Evolutionary conservation across 1,140 invertebrate species (phyloP), one percentile per base, ranked within the genome.

Genomic region (Diprion similis): DNA sequence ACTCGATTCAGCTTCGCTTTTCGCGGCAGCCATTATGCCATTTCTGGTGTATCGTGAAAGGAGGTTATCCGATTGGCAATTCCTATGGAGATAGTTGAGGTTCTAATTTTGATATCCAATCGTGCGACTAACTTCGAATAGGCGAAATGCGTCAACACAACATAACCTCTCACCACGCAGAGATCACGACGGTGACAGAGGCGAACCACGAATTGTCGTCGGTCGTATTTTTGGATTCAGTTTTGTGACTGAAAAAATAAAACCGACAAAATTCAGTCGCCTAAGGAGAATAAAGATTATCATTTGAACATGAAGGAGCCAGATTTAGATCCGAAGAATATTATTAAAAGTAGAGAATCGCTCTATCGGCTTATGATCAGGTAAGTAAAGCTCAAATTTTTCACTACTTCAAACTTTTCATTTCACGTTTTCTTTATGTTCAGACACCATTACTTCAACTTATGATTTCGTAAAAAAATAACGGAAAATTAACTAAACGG

Each of bases 291-390:
- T 70, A 72, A 65, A 11, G 51, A 74, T n/a, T 71, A 70, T 67
- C 73, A 47, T 59, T 64, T 15, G 46, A n/a, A 37, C 13, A 90
- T 89, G 87, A 92, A 91, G 78, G 91, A 91, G 76, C 89, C 91
- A 64, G 92, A 92, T 69, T 83, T 91, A 10, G 93, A 94, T 81
- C 88, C 90, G 4, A 92, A 91, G 82, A 95, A 95, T 86, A 86
- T 94, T 68, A 91, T 95, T n/a, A 95, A 95, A 84, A 94, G 92
- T 79, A 89, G 95, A 76, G 96, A 97, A 81, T 85, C 93, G 66
- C 87, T 97, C 11, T 97, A 97, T 80, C 91, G 95, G 73, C 90
- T 97, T 79, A 96, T 97, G 78, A 96, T 97, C 82, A 97, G 95
- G 95, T 96, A 88, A 85, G 66, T 6, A 37, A 37, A 37, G 74